Percentiles rank a stretch among this genome's conserved stretches.
Evolutionary conservation across 2,888 invertebrate genomes (phyloP).

Genomic region (Drosophila fungiperda): DNA sequence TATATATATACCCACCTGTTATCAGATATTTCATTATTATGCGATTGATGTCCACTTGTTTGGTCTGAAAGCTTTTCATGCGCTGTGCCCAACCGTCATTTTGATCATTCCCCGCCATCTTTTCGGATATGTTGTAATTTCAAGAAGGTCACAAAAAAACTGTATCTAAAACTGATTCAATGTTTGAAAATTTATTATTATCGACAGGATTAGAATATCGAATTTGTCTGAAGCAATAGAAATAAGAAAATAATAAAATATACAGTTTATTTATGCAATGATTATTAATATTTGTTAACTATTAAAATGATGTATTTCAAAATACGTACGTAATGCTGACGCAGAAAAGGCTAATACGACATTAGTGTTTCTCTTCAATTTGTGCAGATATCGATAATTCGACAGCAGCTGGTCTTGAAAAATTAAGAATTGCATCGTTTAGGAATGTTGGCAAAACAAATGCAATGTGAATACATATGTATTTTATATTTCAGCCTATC

Average conservation of each 20-base stretch:
- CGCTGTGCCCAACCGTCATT: slow-evolving; percentile 52
- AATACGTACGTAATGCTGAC: neutral
- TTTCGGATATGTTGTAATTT: neutral
- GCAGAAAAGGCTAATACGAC: neutral
- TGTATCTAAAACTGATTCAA: neutral
- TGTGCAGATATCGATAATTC: neutral
- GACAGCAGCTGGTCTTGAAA: neutral
- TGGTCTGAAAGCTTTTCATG: slow-evolving; percentile 62
- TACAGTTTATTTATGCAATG: neutral
- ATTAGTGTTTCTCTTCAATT: neutral
- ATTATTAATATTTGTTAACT: neutral
- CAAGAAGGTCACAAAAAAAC: neutral
- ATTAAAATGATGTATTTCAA: neutral
- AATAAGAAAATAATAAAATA: neutral
- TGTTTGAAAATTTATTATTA: neutral
- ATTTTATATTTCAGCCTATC: slow-evolving; percentile 2
- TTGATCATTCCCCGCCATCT: slow-evolving; percentile 31
- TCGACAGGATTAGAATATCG: neutral
- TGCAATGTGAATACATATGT: neutral
- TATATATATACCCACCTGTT: slow-evolving; percentile 37
- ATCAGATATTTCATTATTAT: slow-evolving; percentile 65
- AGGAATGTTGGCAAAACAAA: neutral
- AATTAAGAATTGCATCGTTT: neutral
- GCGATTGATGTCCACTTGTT: slow-evolving; percentile 62
- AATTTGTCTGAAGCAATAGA: neutral